phyloP scores from a whole-genome alignment of 1,140 invertebrate genomes.

The Agraylea sexmaculata region DNA sequence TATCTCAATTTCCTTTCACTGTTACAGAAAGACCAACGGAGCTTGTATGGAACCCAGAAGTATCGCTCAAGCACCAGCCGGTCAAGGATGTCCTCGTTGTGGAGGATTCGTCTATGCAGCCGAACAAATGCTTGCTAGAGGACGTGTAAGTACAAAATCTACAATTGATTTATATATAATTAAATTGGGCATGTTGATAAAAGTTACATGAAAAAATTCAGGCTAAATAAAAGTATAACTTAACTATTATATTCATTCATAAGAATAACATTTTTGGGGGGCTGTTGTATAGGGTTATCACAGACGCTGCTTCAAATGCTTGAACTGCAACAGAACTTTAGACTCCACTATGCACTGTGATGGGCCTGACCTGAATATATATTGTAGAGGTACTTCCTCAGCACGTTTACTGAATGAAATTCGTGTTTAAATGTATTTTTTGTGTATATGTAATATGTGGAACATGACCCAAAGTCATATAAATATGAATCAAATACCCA shows the following conservation, averaged over 20 bases:
- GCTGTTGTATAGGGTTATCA: slow-evolving; percentile 62
- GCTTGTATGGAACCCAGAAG: slow-evolving; percentile 55
- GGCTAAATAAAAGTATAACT: neutral
- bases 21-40: slow-evolving; percentile 34
- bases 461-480: slow-evolving; percentile 3
- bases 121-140: slow-evolving; percentile 85
- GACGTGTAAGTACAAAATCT: slow-evolving; percentile 58
- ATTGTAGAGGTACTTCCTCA: slow-evolving; percentile 69
- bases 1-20: too few relatives aligned
- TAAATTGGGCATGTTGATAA: slow-evolving; percentile 1
- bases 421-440: too few relatives aligned
- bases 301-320: slow-evolving; percentile 82
- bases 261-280: neutral
- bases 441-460: too few relatives aligned
- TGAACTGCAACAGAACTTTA: slow-evolving; percentile 77
- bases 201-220: slow-evolving; percentile 2
- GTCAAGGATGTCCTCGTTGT: slow-evolving; percentile 81
- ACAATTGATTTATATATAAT: neutral
- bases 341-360: slow-evolving; percentile 91
- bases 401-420: slow-evolving; percentile 1
- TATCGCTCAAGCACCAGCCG: slow-evolving; percentile 73
- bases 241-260: neutral
- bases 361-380: slow-evolving; percentile 83
- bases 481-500: slow-evolving; percentile 7
- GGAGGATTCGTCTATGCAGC: slow-evolving; percentile 87